phyloP scores from a whole-genome alignment of 2,113 vertebrate genomes.

The Channa argus region DNA sequence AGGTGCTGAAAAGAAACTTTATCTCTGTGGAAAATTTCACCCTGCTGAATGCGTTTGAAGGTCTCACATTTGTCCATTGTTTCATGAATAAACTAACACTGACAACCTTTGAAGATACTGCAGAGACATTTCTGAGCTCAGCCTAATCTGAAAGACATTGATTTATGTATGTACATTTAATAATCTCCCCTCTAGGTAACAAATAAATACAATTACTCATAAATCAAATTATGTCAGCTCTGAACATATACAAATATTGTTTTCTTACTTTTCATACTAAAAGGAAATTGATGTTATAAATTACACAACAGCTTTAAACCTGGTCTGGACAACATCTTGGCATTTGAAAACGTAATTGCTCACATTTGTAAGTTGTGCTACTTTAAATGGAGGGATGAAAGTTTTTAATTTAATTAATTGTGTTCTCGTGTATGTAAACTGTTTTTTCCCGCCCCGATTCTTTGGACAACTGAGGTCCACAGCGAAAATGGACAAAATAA shows the following conservation, averaged over 20 bases:
- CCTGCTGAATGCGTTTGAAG: not conserved
- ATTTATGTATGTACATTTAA: not conserved
- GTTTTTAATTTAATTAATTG: not conserved
- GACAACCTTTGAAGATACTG: not conserved
- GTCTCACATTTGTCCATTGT: not conserved
- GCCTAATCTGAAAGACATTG: not conserved
- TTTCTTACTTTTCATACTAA: not conserved
- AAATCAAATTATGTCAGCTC: not conserved
- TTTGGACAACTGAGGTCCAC: too few relatives aligned
- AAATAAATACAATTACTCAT: too few relatives aligned
- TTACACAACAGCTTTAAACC: not conserved
- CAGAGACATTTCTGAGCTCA: slow-evolving; percentile 10
- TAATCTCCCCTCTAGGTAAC: not conserved
- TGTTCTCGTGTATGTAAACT: not conserved
- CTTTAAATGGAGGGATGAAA: not conserved
- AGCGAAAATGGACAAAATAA: too few relatives aligned
- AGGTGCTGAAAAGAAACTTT: not conserved
- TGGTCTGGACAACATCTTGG: too few relatives aligned
- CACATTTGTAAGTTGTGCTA: too few relatives aligned
- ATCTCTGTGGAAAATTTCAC: not conserved
- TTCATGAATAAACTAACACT: not conserved
- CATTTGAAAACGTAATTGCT: not conserved
- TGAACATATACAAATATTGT: not conserved
- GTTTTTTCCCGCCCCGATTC: too few relatives aligned
- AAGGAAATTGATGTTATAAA: not conserved